These are phyloP conservation scores for Babylonia areolata DNA, from an alignment of 1,140 invertebrate species.

Conservation along the genomic window DNA sequence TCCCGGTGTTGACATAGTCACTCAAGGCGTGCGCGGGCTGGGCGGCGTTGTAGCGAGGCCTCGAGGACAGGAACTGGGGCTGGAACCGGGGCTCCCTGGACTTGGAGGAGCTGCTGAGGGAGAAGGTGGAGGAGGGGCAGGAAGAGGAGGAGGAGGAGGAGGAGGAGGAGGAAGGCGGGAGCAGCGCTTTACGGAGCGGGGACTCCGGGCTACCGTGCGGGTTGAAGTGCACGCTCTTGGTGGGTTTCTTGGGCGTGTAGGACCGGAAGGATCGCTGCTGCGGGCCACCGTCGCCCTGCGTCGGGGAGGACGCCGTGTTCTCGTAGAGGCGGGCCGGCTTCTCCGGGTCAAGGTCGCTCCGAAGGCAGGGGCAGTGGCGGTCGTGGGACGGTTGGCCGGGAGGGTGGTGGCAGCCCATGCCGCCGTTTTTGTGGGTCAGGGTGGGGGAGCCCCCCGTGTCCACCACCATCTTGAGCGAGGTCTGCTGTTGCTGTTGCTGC, in stretches of 20 bases:
- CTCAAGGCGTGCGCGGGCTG: neutral
- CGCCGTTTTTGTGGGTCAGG: neutral
- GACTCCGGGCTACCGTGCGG: neutral
- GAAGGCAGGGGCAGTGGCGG: neutral
- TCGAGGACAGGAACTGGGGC: conserved; percentile 21
- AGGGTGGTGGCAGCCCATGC: neutral
- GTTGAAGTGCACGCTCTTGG: conserved; percentile 26
- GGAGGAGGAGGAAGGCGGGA: neutral
- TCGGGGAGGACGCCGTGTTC: neutral
- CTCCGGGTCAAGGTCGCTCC: neutral
- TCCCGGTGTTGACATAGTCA: conserved; percentile 15
- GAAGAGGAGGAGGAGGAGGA: neutral
- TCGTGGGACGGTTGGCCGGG: neutral
- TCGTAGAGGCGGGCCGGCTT: neutral
- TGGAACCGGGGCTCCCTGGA: conserved; percentile 27
- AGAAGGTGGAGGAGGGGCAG: neutral
- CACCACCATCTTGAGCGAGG: neutral
- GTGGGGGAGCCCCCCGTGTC: neutral
- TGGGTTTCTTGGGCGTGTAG: conserved; percentile 33
- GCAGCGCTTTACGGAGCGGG: neutral
- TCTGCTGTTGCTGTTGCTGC: too few species aligned
- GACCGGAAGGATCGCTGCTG: conserved; percentile 21
- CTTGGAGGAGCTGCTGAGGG: neutral
- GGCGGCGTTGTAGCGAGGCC: neutral
- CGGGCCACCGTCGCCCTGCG: neutral